These are phyloP conservation scores for Butorides virescens DNA, from an alignment of 2,113 vertebrate genomes.

Conservation along the genomic window DNA sequence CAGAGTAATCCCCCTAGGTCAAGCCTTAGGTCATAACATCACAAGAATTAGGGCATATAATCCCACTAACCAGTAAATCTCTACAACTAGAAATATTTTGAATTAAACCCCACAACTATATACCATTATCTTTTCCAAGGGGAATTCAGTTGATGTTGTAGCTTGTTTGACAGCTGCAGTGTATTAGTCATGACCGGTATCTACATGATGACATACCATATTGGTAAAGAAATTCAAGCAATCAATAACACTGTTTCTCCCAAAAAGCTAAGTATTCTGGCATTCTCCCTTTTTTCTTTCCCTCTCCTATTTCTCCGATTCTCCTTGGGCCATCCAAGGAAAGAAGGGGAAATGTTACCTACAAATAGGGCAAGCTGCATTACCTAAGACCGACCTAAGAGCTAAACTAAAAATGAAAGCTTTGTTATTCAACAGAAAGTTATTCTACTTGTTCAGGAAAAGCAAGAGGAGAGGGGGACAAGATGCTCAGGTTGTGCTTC, in stretches of 20 bases:
- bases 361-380: neutral
- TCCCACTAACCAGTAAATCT: neutral
- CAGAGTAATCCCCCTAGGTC: neutral
- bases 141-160: neutral
- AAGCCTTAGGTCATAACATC: neutral
- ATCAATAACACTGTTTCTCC: neutral
- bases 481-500: neutral
- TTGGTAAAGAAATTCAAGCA: neutral
- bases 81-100: neutral
- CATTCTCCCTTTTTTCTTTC: neutral
- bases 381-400: neutral
- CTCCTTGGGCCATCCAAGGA: neutral
- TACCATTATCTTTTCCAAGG: neutral
- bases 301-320: too few relatives aligned
- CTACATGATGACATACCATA: neutral
- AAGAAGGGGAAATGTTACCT: neutral
- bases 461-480: neutral
- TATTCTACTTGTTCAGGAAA: neutral
- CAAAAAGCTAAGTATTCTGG: neutral
- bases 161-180: neutral
- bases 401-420: neutral
- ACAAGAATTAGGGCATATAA: neutral
- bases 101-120: neutral
- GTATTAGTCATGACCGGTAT: neutral
- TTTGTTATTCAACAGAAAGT: neutral